Conservation (phyloP, 2,113 vertebrate species). For the Pomatorhinus ruficollis region DNA sequence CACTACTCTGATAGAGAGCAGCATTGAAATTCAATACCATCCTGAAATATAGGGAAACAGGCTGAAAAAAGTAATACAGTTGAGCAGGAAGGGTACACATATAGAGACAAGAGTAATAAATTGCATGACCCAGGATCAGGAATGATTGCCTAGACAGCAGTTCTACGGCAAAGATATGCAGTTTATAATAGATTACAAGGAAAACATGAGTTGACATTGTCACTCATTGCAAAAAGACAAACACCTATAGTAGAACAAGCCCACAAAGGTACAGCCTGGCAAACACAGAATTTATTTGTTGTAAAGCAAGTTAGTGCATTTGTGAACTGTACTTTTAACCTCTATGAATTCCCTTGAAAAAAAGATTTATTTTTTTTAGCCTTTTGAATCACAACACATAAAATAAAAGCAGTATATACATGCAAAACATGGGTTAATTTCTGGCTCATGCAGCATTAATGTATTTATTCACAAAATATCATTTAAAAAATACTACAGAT, state of each 20-base stretch:
- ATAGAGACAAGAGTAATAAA: not conserved
- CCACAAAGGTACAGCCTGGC: not conserved
- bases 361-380: not conserved
- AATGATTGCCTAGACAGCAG: not conserved
- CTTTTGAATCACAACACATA: not conserved
- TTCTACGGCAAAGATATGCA: not conserved
- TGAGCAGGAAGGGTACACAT: not conserved
- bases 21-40: not conserved
- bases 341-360: not conserved
- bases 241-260: not conserved
- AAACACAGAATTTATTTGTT: not conserved
- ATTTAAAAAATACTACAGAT: not conserved
- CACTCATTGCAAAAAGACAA: not conserved
- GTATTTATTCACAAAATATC: not conserved
- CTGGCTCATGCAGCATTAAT: not conserved
- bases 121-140: not conserved
- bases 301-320: not conserved
- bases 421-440: not conserved
- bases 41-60: not conserved
- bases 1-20: not conserved
- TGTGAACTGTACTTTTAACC: not conserved
- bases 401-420: not conserved
- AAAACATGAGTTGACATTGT: not conserved
- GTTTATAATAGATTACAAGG: constrained; percentile 25
- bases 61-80: not conserved